phyloP scores from a whole-genome alignment of 92 coral and sea anemone species.

The Epizoanthus rinbou region DNA sequence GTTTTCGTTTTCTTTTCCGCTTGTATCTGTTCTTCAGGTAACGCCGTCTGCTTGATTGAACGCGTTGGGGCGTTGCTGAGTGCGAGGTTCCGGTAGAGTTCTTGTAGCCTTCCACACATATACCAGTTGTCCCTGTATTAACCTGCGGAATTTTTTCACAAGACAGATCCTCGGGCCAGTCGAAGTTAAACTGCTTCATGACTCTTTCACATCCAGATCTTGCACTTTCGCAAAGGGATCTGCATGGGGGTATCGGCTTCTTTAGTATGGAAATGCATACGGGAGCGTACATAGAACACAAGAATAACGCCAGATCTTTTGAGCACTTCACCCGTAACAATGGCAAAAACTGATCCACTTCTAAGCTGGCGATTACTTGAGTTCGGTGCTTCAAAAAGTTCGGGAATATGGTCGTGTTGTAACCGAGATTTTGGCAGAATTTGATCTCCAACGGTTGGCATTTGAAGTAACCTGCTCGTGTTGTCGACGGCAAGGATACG shows the following conservation, averaged over 20 bases:
- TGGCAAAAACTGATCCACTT: constrained; percentile 29
- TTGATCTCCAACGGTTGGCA: constrained; percentile 36
- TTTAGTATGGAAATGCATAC: constrained; percentile 33
- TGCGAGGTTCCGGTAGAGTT: background rate
- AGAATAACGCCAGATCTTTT: constrained; percentile 44
- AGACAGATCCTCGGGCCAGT: constrained; percentile 45
- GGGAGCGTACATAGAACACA: constrained; percentile 52
- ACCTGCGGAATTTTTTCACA: constrained; percentile 41
- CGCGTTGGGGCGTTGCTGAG: background rate
- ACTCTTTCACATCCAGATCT: constrained; percentile 25
- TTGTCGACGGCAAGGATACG: background rate
- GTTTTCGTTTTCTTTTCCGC: background rate
- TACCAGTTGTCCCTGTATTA: background rate
- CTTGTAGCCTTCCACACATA: constrained; percentile 3
- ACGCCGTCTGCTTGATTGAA: constrained; percentile 8
- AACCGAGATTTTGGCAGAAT: constrained; percentile 42
- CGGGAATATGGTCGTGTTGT: constrained; percentile 50
- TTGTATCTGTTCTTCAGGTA: constrained; percentile 15
- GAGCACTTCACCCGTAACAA: constrained; percentile 49
- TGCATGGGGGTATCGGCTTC: constrained; percentile 45
- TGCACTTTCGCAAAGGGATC: constrained; percentile 60
- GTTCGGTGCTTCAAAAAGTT: constrained; percentile 50
- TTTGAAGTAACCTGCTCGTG: background rate
- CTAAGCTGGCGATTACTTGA: constrained; percentile 15
- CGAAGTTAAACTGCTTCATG: constrained; percentile 21